phyloP scores from a whole-genome alignment of 2,888 invertebrate genomes.

The Lampropteryx suffumata region DNA sequence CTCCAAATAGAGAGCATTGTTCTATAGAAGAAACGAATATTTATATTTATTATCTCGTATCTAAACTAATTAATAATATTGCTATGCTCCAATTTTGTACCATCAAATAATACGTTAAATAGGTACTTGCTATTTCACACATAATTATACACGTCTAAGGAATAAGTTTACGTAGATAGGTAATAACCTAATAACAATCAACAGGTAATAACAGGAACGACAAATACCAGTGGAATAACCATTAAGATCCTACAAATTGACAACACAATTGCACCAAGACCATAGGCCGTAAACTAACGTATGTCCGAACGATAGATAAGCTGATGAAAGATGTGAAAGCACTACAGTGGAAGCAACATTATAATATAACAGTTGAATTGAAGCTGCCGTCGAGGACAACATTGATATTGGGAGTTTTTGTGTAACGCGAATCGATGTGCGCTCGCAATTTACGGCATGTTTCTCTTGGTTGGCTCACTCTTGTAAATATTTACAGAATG shows the following conservation, averaged over 20 bases:
- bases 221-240: slow-evolving; percentile 3
- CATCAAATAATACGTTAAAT: slow-evolving; percentile 1
- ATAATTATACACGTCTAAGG: not conserved
- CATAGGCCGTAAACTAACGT: slow-evolving; percentile 2
- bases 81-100: slow-evolving; percentile 4
- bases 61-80: slow-evolving; percentile 3
- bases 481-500: too few relatives aligned
- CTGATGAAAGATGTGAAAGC: not conserved
- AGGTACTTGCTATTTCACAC: too few relatives aligned
- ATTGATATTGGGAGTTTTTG: too few relatives aligned
- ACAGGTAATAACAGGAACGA: too few relatives aligned
- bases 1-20: slow-evolving; percentile 6
- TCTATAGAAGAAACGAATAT: not conserved
- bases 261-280: slow-evolving; percentile 13
- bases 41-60: not conserved
- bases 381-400: too few relatives aligned
- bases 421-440: too few relatives aligned
- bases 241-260: slow-evolving; percentile 22
- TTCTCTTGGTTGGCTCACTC: too few relatives aligned
- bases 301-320: slow-evolving; percentile 3
- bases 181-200: too few relatives aligned
- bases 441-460: too few relatives aligned
- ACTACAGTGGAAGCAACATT: not conserved
- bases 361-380: too few relatives aligned
- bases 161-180: too few relatives aligned